phyloP scores from a whole-genome alignment of 2,888 invertebrate genomes.

The Sycophila texana region DNA sequence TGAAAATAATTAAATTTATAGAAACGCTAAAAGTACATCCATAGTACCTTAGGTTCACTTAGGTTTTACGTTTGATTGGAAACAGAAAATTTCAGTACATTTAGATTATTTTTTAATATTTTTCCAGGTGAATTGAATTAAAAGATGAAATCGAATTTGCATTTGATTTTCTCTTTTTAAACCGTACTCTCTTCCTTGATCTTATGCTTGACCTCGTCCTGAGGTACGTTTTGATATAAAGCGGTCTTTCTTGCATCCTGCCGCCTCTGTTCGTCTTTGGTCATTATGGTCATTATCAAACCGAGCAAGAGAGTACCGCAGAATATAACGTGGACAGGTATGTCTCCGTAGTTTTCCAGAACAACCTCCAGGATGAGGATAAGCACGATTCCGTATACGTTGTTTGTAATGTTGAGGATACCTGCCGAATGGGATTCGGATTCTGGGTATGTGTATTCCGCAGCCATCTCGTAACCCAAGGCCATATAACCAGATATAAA shows the following conservation, averaged over 20 bases:
- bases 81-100: too few species aligned
- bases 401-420: constrained; percentile 79
- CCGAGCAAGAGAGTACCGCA: constrained; percentile 67
- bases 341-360: constrained; percentile 68
- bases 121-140: too few species aligned
- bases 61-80: too few species aligned
- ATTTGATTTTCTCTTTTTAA: not conserved
- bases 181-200: not conserved
- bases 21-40: too few species aligned
- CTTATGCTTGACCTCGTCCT: not conserved
- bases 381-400: constrained; percentile 69
- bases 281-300: constrained; percentile 65
- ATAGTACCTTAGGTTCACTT: too few species aligned
- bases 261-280: constrained; percentile 69
- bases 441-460: constrained; percentile 85
- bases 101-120: too few species aligned
- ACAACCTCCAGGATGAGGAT: constrained; percentile 69
- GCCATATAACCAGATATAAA: constrained; percentile 86
- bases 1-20: too few species aligned
- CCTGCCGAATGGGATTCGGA: constrained; percentile 84
- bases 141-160: too few species aligned
- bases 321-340: constrained; percentile 70
- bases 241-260: constrained; percentile 63
- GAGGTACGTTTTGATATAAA: constrained; percentile 16
- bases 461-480: constrained; percentile 85